phyloP scores from a whole-genome alignment of 2,888 invertebrate species.

The Didymodactylos carnosus region DNA sequence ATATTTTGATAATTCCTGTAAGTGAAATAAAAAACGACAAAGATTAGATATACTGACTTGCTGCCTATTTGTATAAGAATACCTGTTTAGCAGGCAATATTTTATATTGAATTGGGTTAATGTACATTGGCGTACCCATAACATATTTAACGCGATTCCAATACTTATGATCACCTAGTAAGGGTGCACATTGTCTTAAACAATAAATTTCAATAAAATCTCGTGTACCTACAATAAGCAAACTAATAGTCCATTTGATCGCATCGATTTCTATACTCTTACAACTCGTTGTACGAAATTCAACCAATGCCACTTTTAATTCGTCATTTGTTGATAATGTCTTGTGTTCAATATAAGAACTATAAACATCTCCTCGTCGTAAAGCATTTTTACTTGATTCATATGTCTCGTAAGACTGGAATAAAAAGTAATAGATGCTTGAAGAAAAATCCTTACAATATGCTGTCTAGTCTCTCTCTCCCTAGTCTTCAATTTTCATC shows the following conservation, averaged over 20 bases:
- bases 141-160: not conserved
- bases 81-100: not conserved
- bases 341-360: not conserved
- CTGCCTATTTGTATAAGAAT: not conserved
- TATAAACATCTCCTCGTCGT: not conserved
- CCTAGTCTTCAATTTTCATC: too few relatives aligned
- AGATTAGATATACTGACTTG: too few relatives aligned
- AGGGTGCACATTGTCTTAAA: not conserved
- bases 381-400: not conserved
- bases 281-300: not conserved
- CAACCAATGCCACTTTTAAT: not conserved
- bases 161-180: not conserved
- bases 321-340: not conserved
- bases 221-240: too few relatives aligned
- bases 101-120: not conserved
- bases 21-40: too few relatives aligned
- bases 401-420: not conserved
- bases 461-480: too few relatives aligned
- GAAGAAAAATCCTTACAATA: not conserved
- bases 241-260: too few relatives aligned
- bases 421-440: not conserved
- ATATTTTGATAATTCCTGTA: not conserved
- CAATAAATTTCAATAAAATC: not conserved
- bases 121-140: not conserved
- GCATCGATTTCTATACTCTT: not conserved